A percentile compares a stretch with the other conserved stretches of the same genome.
These are phyloP conservation scores for Clarias laeviceps DNA, from an alignment of 2,797 vertebrate species.

Conservation along the genomic window DNA sequence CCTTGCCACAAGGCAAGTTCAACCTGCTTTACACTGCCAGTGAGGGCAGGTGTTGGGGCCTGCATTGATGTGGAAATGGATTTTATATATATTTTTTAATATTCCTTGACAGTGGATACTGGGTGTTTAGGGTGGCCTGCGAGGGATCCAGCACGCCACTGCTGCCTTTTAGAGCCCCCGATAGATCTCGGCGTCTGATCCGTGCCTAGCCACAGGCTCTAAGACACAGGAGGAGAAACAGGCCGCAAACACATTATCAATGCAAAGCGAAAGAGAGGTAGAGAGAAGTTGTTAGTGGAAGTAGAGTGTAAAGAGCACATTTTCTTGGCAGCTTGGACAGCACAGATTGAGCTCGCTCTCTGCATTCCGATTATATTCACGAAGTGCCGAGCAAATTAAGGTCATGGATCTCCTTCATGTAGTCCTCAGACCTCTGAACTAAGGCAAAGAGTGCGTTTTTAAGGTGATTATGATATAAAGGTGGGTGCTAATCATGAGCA, in stretches of 20 bases:
- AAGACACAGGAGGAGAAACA: slow-evolving; percentile 66
- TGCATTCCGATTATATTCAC: slow-evolving; percentile 22
- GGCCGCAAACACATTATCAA: slow-evolving; percentile 62
- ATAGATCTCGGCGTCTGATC: slow-evolving; percentile 83
- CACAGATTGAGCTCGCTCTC: slow-evolving; percentile 28
- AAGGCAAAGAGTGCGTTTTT: not conserved
- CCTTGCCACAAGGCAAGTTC: slow-evolving; percentile 70
- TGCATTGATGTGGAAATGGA: slow-evolving; percentile 87
- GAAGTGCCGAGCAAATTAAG: not conserved
- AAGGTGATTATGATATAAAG: not conserved
- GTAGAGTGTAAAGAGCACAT: slow-evolving; percentile 31
- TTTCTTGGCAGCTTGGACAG: slow-evolving; percentile 6
- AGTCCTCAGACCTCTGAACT: not conserved
- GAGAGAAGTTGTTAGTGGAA: slow-evolving; percentile 38
- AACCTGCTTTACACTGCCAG: slow-evolving; percentile 73
- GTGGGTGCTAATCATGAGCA: slow-evolving; percentile 22
- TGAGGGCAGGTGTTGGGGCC: slow-evolving; percentile 65
- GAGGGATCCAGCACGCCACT: slow-evolving; percentile 74
- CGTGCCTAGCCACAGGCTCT: slow-evolving; percentile 78
- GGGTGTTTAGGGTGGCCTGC: slow-evolving; percentile 72
- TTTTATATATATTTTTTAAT: slow-evolving; percentile 69
- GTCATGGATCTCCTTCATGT: slow-evolving; percentile 13
- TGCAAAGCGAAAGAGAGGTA: slow-evolving; percentile 50
- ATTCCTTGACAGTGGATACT: slow-evolving; percentile 75
- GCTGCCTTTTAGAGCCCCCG: slow-evolving; percentile 76